Conservation (phyloP, 2,888 invertebrate species). For the Phyllotreta cruciferae region DNA sequence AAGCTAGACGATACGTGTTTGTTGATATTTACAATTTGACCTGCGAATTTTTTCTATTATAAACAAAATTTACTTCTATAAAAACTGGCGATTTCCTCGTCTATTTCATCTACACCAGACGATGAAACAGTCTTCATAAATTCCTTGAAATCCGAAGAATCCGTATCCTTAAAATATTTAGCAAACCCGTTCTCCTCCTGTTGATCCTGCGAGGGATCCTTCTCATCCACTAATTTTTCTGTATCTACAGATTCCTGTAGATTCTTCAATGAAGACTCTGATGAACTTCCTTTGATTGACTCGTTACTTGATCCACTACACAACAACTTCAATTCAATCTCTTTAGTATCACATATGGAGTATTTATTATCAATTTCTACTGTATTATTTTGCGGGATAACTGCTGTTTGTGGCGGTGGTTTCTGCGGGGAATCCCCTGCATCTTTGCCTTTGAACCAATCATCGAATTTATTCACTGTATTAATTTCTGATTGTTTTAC, state of each 20-base stretch:
- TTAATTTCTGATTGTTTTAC: constrained; percentile 48
- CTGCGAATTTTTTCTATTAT: too few species aligned
- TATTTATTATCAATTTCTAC: too few species aligned
- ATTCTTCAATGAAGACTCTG: background rate
- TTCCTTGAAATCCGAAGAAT: constrained; percentile 47
- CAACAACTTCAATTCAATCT: too few species aligned
- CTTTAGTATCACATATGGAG: too few species aligned
- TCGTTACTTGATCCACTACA: too few species aligned
- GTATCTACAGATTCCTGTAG: background rate
- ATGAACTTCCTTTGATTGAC: too few species aligned
- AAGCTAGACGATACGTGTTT: too few species aligned
- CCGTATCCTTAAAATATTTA: constrained; percentile 29
- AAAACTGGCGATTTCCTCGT: constrained; percentile 63
- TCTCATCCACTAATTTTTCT: constrained; percentile 5
- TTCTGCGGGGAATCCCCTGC: background rate
- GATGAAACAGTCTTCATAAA: constrained; percentile 58
- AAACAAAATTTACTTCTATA: constrained; percentile 54
- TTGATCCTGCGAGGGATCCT: background rate
- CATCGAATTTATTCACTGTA: constrained; percentile 39
- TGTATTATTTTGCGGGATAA: too few species aligned
- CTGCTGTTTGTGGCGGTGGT: background rate
- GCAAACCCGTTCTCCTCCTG: background rate
- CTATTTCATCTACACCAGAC: constrained; percentile 62
- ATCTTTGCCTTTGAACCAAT: constrained; percentile 27
- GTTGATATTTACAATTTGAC: too few species aligned